Conservation (phyloP, 2,113 vertebrate genomes). For the Eulemur rufifrons region DNA sequence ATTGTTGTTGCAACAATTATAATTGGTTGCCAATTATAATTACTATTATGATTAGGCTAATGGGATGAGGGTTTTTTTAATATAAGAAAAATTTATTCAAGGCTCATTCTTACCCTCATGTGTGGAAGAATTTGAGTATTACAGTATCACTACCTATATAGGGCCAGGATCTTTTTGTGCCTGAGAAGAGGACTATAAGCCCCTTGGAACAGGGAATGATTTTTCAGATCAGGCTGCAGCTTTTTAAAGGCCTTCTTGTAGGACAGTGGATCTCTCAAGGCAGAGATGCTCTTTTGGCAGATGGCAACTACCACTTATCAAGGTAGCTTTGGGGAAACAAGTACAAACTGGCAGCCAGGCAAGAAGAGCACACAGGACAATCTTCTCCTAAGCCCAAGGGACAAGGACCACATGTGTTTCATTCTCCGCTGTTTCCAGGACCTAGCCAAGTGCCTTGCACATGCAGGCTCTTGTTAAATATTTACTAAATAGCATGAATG, state of each 20-base stretch:
- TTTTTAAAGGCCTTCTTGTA: not conserved
- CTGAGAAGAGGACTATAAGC: not conserved
- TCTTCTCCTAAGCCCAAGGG: not conserved
- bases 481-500: not conserved
- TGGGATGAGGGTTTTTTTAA: slow-evolving; percentile 54
- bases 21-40: slow-evolving; percentile 72
- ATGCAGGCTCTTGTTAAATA: not conserved
- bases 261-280: not conserved
- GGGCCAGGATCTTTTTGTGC: not conserved
- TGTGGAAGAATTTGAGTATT: slow-evolving; percentile 11
- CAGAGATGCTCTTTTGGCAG: not conserved
- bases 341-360: not conserved
- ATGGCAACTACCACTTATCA: not conserved
- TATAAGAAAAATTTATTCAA: slow-evolving; percentile 54
- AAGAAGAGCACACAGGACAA: not conserved
- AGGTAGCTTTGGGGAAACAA: not conserved
- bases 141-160: not conserved
- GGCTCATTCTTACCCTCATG: not conserved
- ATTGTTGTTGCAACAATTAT: slow-evolving; percentile 73
- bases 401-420: not conserved
- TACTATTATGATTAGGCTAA: slow-evolving; percentile 73
- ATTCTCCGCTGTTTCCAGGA: not conserved
- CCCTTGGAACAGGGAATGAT: not conserved
- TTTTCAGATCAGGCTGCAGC: not conserved
- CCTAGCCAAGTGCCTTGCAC: not conserved